These are phyloP conservation scores for Myotis findleyi DNA, from an alignment of 2,797 vertebrate species.

Conservation along the genomic window DNA sequence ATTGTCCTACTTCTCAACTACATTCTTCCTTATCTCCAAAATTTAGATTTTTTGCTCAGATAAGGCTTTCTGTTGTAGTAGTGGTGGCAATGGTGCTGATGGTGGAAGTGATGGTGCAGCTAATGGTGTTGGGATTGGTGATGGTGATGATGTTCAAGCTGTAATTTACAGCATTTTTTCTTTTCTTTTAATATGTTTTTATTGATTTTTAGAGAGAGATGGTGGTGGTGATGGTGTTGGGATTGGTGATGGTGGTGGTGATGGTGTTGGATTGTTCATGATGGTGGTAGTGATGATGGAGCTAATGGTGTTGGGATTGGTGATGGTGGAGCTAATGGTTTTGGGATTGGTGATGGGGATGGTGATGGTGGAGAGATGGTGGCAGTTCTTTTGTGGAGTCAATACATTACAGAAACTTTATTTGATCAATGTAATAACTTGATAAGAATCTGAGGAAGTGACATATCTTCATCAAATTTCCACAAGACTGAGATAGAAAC, in stretches of 20 bases:
- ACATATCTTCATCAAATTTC: background rate
- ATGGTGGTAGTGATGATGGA: background rate
- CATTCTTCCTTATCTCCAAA: background rate
- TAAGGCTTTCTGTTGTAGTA: background rate
- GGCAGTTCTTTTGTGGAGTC: background rate
- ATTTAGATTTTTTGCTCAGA: background rate
- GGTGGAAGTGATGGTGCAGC: background rate
- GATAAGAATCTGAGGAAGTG: background rate
- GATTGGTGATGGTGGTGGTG: background rate
- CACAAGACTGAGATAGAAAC: background rate
- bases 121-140: background rate
- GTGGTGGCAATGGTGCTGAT: background rate
- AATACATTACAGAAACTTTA: background rate
- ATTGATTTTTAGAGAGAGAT: no score
- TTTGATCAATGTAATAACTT: background rate
- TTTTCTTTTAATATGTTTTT: no score
- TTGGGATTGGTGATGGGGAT: background rate
- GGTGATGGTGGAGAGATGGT: background rate
- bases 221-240: no score
- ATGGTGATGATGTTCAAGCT: background rate
- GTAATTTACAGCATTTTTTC: no score
- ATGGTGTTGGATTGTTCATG: background rate
- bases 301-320: background rate
- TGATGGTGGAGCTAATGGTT: background rate
- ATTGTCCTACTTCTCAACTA: background rate